Conservation (phyloP, 1,140 invertebrate genomes). For the Hycleus phaleratus region DNA sequence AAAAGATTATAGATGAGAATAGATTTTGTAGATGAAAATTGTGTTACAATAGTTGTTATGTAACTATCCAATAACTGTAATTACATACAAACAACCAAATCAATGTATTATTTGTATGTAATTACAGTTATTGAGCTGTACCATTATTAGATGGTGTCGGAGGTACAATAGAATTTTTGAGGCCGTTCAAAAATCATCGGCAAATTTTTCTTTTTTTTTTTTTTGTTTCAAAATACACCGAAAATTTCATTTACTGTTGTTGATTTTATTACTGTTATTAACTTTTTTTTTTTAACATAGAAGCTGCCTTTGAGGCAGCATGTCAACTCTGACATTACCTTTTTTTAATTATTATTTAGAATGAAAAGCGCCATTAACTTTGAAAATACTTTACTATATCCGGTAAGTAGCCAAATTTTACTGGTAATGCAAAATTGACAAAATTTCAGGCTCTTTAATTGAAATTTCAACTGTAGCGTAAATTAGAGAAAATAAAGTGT, state of each 20-base stretch:
- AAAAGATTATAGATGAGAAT: too few species aligned
- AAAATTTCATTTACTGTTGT: constrained; percentile 1
- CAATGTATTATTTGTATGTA: constrained; percentile 5
- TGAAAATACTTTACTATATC: constrained; percentile 21
- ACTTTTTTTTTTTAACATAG: constrained; percentile 1
- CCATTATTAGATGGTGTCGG: not conserved
- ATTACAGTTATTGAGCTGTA: not conserved
- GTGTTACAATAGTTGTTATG: too few species aligned
- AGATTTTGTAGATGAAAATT: too few species aligned
- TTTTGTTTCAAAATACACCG: constrained; percentile 1
- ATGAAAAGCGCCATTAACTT: constrained; percentile 29
- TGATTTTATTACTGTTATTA: too few species aligned
- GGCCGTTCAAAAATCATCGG: not conserved
- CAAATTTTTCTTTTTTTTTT: not conserved
- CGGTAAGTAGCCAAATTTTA: constrained; percentile 28
- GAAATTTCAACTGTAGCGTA: constrained; percentile 4
- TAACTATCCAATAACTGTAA: not conserved
- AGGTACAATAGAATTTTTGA: constrained; percentile 11
- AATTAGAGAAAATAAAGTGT: not conserved
- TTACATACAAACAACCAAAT: constrained; percentile 5
- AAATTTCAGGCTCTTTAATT: constrained; percentile 5
- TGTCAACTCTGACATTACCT: constrained; percentile 30
- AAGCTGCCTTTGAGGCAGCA: constrained; percentile 11
- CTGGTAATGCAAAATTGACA: constrained; percentile 24
- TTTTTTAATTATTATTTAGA: constrained; percentile 23